Conservation (phyloP, 1,140 invertebrate species). For the Drosophila pseudoobscura region DNA sequence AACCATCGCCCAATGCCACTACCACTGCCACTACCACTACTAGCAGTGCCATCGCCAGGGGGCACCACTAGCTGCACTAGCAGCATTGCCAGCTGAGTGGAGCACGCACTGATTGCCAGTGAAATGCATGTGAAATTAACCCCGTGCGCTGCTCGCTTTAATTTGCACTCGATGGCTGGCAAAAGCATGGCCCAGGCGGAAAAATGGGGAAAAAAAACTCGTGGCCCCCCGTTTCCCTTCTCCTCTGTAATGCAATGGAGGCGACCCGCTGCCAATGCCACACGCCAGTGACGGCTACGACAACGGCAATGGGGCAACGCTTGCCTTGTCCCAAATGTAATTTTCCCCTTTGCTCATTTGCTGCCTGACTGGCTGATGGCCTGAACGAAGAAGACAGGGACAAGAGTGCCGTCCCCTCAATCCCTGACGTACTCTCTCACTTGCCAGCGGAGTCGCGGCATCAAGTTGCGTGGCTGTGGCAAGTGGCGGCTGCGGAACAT, state of each 20-base stretch:
- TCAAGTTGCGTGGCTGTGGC: constrained; percentile 49
- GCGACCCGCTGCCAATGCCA: too few relatives aligned
- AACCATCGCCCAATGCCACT: background rate
- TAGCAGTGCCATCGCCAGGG: background rate
- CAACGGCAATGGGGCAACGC: background rate
- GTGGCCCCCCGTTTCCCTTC: background rate
- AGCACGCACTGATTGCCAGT: constrained; percentile 76
- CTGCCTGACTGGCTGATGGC: constrained; percentile 62
- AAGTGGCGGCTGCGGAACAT: constrained; percentile 22
- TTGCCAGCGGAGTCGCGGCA: constrained; percentile 11
- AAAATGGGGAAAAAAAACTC: constrained; percentile 41
- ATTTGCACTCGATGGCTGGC: constrained; percentile 71
- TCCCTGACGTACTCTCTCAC: constrained; percentile 11
- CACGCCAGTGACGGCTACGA: background rate
- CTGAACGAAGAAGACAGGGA: constrained; percentile 53
- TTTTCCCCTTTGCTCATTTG: constrained; percentile 75
- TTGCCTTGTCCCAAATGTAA: constrained; percentile 64
- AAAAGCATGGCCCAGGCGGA: constrained; percentile 19
- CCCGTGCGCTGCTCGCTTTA: constrained; percentile 74
- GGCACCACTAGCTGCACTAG: background rate
- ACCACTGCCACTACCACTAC: background rate
- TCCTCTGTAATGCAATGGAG: constrained; percentile 23
- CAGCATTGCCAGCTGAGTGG: constrained; percentile 42
- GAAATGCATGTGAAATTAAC: constrained; percentile 81
- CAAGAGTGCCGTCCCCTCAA: background rate